Evolutionary conservation across 2,113 vertebrate genomes (phyloP), one percentile per base, ranked within the genome.

Genomic region (Forbesichthys papilliferus): DNA sequence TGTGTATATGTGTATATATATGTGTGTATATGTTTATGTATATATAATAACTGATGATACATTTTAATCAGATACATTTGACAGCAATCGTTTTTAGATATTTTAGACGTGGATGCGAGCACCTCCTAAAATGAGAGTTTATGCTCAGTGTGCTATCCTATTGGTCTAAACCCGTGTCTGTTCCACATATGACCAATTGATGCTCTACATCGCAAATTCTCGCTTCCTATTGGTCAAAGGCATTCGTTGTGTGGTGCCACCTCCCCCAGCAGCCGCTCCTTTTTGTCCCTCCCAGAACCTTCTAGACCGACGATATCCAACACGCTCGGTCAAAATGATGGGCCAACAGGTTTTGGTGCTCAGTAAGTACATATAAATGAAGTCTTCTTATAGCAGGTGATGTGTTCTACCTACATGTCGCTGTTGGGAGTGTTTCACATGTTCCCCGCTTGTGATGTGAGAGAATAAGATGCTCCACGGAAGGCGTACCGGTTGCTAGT

Each of bases 311-410:
- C 5, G 11, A 48, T 48, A 48, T 68, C 1, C 63, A 11, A 42
- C 20, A 49, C 72, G 18, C 73, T 75, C 85, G 63, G 80, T 77
- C 75, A 88, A 64, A 57, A 98, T 98, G 96, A 90, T 96, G 92
- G 94, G 94, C 64, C 94, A 96, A 87, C 96, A 96, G 27, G 96
- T 98, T 49, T 87, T 98, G 66, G 96, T 98, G 66, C 93, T 98
- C 74, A 98, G 96, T 98, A 84, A 96, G 96, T 93, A 55, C 12
- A 12, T 53, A 6, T 5, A 27, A 27, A 27, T 27, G 27, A 6
- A 12, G 12, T 13, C n/a, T 53, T 14, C 5, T 53, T 12, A 12
- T 53, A 12, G 7, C 11, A n/a, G n/a, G 11, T 14, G 27, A 27
- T 16, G 52, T 12, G 5, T 14, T 16, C 11, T 53, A 53, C 52